Base-by-base conservation (phyloP, 2,888 invertebrate genomes). In the Diarsia brunnea region DNA sequence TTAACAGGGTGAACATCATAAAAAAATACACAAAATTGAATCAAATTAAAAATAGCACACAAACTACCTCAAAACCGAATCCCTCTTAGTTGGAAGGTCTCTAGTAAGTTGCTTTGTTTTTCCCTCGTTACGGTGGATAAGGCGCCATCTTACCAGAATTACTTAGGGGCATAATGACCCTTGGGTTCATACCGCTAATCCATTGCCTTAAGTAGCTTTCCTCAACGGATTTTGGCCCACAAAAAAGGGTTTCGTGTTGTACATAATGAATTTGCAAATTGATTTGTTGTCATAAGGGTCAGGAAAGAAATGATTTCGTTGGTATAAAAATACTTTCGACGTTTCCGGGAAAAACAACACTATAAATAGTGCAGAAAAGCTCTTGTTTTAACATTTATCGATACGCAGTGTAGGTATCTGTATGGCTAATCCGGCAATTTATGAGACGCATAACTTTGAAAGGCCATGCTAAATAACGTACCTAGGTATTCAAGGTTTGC, bases 91-190 rank as follows among this genome's bases (percentile, higher is more conserved):
- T 51, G 43, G 16, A 47, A 71, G 31, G n/a, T 55, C 43, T 51
- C 24, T 16, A 38, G 51, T 1, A 12, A 45, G 12, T 67, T 68
- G 49, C 71, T 75, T 74, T 75, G 60, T 77, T 82, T 83, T 77
- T 47, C 49, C 27, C 27, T 77, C 47, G 55, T 74, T 74, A 51
- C 14, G 24, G 12, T 58, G n/a, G 38, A 55, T 74, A 38, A 55
- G 27, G 7, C 19, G 27, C 49, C 55, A 60, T 82, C 53, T 75
- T 64, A 68, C 14, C 31, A 19, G 60, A 68, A 68, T 85, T 85
- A 70, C 65, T 14, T 38, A 69, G 51, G 55, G 60, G 47, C 55
- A 45, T 27, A 60, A 43, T 47, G 49, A 7, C 69, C 69, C 70
- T 82, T 45, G 64, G 58, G 24, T 47, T 74, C 53, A 72, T 64